phyloP scores from a whole-genome alignment of 2,888 invertebrate genomes.

The Drosophila buzzatii region DNA sequence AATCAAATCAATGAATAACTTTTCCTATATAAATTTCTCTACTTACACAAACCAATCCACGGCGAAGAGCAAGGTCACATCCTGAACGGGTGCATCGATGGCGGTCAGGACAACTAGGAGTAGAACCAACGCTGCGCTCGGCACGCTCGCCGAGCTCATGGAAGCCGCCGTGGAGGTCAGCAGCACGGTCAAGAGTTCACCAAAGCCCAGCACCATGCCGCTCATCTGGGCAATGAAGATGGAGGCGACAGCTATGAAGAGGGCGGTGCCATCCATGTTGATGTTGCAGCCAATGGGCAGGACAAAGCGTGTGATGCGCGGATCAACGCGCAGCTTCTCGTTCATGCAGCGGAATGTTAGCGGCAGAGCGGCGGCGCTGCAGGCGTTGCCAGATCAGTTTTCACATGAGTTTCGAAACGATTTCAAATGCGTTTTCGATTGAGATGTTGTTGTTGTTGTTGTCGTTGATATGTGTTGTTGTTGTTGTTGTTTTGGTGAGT shows the following conservation, averaged over 20 bases:
- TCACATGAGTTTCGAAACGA: conserved; percentile 16
- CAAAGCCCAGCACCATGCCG: conserved; percentile 91
- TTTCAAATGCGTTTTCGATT: conserved; percentile 12
- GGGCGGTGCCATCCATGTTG: conserved; percentile 96
- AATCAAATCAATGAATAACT: too few relatives aligned
- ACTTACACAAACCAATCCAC: conserved; percentile 97
- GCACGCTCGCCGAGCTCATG: conserved; percentile 95
- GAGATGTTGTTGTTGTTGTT: conserved; percentile 29
- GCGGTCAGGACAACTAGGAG: conserved; percentile 92
- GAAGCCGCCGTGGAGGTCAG: conserved; percentile 94
- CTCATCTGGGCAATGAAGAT: conserved; percentile 95
- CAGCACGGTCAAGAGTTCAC: conserved; percentile 94
- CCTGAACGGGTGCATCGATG: conserved; percentile 92
- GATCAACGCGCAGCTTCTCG: conserved; percentile 92
- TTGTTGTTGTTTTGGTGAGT: conserved; percentile 41
- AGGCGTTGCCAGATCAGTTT: conserved; percentile 35
- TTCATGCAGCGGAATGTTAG: conserved; percentile 95
- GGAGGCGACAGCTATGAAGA: conserved; percentile 95
- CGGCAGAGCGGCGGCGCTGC: conserved; percentile 94
- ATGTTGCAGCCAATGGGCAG: conserved; percentile 96
- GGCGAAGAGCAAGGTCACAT: conserved; percentile 93
- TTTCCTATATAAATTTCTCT: background rate
- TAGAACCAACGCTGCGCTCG: conserved; percentile 93
- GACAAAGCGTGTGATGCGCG: conserved; percentile 94
- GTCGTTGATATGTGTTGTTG: conserved; percentile 21